Base-by-base conservation (phyloP, 2,888 invertebrate species). In the Rhamnusium bicolor region DNA sequence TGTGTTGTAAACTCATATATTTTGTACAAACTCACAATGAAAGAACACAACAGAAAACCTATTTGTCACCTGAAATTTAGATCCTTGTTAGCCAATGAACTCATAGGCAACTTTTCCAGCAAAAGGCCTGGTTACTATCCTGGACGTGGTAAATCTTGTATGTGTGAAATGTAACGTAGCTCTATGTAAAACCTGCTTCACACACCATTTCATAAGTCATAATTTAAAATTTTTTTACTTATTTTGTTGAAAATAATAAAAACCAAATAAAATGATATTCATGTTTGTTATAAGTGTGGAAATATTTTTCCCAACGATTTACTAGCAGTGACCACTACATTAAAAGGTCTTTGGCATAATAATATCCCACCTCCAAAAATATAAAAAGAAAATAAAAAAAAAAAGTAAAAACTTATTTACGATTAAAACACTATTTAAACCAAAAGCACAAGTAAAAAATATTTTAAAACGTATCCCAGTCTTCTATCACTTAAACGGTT, bases 1-100 rank as follows among this genome's bases (percentile, higher is more conserved):
- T 68, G 58, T 27, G 8, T 58, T 58, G 68, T 68, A 10, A 32
- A 68, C 21, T 56, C 60, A 0, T 68, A 68, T n/a, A 68, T 68
- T 19, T n/a, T 70, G 8, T 63, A 27, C 16, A 69, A 62, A 68
- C 32, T 8, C 46, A n/a, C 12, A 46, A 14, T 46, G n/a, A 46
- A n/a, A 10, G 12, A 46, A 46, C 24, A 24, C 3, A 24, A 24
- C 24, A 24, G 6, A 24, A 24, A 24, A 24, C 24, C 6, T 6
- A 24, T 24, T 24, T 5, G 46, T 46, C 46, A 46, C 7, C 10
- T 46, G 14, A 46, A 46, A 14, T 46, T 2, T 46, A 10, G 3
- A 14, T 46, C 46, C 46, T 46, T 46, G 14, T 46, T 46, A 46
- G 46, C 14, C 10, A 46, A 46, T 46, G 46, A 46, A 46, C 46